Evolutionary conservation across 2,797 vertebrate species (phyloP).

Genomic region (Sylvia borin): DNA sequence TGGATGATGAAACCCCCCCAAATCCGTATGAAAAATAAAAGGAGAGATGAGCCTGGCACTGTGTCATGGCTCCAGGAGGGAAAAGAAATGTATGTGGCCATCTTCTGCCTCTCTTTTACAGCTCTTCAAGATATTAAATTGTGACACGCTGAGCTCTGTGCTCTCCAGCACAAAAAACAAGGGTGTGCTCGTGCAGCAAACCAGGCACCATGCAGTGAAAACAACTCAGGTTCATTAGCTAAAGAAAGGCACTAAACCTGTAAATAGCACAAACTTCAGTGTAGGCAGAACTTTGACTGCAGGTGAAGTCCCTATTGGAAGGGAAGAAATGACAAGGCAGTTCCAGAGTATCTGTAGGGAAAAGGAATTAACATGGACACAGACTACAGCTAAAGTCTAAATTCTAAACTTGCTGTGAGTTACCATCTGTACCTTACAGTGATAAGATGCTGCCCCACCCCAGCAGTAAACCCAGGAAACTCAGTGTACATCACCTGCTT

Average conservation of each 20-base stretch:
- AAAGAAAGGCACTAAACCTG: background rate
- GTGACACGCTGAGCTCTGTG: background rate
- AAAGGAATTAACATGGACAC: background rate
- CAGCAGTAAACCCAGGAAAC: background rate
- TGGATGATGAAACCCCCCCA: background rate
- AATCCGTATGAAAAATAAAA: background rate
- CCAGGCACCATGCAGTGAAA: background rate
- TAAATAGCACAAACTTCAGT: background rate
- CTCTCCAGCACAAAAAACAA: background rate
- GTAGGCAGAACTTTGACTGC: background rate
- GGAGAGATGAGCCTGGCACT: background rate
- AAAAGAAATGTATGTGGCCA: background rate
- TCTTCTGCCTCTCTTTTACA: background rate
- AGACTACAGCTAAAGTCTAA: background rate
- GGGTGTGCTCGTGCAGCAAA: background rate
- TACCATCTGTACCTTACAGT: background rate
- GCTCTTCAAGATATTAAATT: background rate
- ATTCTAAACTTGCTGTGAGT: background rate
- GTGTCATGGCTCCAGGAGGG: background rate
- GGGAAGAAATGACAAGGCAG: background rate
- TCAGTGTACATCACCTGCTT: constrained; percentile 84
- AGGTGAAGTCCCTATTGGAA: background rate
- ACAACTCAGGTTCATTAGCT: background rate
- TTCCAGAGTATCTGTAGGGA: background rate
- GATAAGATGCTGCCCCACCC: background rate